Evolutionary conservation across 2,113 vertebrate species (phyloP).

Genomic region (Orycteropus afer): DNA sequence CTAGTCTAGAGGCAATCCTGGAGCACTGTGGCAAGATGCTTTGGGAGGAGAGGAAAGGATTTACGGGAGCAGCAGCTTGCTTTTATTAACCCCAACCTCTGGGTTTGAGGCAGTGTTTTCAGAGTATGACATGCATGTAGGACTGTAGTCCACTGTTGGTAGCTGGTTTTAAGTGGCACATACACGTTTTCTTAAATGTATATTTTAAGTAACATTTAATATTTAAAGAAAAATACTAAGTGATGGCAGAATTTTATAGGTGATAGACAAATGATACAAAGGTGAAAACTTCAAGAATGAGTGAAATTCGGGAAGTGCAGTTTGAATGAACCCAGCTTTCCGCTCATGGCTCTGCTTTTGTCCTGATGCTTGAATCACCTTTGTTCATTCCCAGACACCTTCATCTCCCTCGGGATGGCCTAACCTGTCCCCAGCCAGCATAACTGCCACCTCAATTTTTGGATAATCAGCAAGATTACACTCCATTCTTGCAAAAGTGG

Average conservation of each 20-base stretch:
- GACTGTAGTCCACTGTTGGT: neutral
- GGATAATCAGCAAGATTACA: neutral
- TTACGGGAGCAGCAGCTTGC: neutral
- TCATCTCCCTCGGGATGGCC: neutral
- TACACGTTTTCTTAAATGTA: neutral
- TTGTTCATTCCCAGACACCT: neutral
- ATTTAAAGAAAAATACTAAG: neutral
- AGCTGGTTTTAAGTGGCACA: neutral
- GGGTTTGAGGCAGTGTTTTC: neutral
- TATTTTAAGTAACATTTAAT: neutral
- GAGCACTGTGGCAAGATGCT: neutral
- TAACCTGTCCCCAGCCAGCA: fast-evolving
- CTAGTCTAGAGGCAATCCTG: neutral
- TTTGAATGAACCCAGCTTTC: neutral
- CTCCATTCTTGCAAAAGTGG: neutral
- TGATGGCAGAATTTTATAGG: neutral
- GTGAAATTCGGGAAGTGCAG: neutral
- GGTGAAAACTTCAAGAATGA: neutral
- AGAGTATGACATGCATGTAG: neutral
- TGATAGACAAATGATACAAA: neutral
- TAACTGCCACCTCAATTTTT: neutral
- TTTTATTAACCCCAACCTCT: neutral
- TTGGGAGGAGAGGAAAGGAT: neutral
- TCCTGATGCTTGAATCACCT: neutral
- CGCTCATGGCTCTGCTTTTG: neutral